phyloP scores from a whole-genome alignment of 2,113 vertebrate species.

The Piaya cayana region DNA sequence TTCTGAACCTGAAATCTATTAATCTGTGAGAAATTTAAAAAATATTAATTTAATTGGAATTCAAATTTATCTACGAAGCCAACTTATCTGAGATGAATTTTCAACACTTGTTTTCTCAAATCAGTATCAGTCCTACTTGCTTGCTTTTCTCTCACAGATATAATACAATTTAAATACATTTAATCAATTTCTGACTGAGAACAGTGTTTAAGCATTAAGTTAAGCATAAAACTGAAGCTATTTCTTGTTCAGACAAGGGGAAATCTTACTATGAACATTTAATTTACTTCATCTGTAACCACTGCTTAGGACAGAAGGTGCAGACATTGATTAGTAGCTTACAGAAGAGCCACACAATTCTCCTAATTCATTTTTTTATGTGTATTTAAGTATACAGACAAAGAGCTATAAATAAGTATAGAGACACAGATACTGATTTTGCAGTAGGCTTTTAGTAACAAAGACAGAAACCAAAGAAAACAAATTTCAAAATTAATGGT shows the following conservation, averaged over 20 bases:
- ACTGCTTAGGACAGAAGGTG: slow-evolving; percentile 36
- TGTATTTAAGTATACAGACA: neutral
- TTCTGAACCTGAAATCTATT: neutral
- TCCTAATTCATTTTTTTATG: neutral
- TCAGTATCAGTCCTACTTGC: neutral
- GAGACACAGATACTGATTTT: neutral
- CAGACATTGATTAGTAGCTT: slow-evolving; percentile 62
- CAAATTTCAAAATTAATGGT: neutral
- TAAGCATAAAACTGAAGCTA: slow-evolving; percentile 23
- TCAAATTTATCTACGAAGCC: neutral
- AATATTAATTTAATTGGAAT: neutral
- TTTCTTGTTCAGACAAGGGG: slow-evolving; percentile 40
- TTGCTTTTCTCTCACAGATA: neutral
- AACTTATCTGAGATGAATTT: neutral
- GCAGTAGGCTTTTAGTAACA: no score
- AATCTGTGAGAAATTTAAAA: neutral
- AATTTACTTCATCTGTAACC: slow-evolving; percentile 12
- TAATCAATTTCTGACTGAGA: slow-evolving; percentile 39
- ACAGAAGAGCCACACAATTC: slow-evolving; percentile 47
- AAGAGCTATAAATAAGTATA: rapidly evolving
- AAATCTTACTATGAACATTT: slow-evolving; percentile 19
- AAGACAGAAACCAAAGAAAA: neutral
- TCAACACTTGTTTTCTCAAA: neutral
- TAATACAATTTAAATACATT: slow-evolving; percentile 8
- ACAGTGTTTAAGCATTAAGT: slow-evolving; percentile 23